Percentiles rank a stretch among this genome's conserved stretches.
Conservation (phyloP, 2,113 vertebrate species). For the Nipponia nippon region DNA sequence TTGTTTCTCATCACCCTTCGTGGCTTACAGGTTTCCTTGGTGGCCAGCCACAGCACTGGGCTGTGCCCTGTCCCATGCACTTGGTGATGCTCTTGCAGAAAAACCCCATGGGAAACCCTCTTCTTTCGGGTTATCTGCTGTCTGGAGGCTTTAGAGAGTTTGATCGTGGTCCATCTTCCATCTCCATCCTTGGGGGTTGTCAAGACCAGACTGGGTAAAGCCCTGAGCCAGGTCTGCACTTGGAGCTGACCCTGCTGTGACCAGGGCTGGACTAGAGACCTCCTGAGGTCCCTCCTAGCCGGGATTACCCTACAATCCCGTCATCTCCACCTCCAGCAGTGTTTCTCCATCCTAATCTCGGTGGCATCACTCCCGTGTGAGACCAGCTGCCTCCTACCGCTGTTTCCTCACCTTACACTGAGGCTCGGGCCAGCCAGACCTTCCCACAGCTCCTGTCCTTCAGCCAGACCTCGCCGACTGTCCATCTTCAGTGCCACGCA, state of each 20-base stretch:
- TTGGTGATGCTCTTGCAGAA: not conserved
- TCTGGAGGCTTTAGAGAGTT: not conserved
- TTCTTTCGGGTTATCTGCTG: not conserved
- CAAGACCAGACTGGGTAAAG: not conserved
- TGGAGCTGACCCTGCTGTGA: not conserved
- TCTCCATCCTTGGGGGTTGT: not conserved
- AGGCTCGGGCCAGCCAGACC: not conserved
- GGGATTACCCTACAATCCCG: not conserved
- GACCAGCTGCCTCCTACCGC: not conserved
- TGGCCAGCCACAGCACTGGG: not conserved
- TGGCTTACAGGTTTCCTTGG: not conserved
- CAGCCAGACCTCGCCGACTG: not conserved
- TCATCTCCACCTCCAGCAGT: no score
- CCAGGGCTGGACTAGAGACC: not conserved
- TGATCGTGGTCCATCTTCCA: not conserved
- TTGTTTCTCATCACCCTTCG: not conserved
- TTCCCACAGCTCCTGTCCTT: not conserved
- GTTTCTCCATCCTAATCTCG: not conserved
- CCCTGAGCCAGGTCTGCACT: not conserved
- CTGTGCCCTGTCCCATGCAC: accelerated
- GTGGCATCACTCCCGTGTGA: not conserved
- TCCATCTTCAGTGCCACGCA: not conserved
- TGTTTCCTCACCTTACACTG: not conserved
- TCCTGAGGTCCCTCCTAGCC: not conserved
- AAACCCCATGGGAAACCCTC: not conserved